Base-by-base conservation (phyloP, 2,113 vertebrate genomes). In the Pachypanchax playfairii region DNA sequence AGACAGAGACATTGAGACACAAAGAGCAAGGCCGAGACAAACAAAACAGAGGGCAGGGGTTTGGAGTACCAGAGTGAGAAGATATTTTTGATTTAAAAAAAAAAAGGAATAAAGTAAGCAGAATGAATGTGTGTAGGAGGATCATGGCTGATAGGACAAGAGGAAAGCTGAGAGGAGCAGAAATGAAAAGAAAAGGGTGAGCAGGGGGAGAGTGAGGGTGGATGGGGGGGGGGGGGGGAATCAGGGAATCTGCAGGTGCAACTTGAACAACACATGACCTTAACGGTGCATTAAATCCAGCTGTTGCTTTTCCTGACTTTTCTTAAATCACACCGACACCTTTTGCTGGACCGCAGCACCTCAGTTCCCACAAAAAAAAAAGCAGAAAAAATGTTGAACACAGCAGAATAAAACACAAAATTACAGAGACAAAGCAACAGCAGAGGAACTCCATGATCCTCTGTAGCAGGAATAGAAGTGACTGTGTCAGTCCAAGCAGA, bases 231-330 rank as follows among this genome's bases (percentile, higher is more conserved):
- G 56, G 50, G 52, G 73, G 63, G 64, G 67, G 66, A 68, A 76
- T 61, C 58, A 36, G 55, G 65, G 65, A 55, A 62, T 78, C 83
- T 90, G 88, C 91, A 92, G 90, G 90, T 93, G 91, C 87, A 90
- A 84, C 43, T 75, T 87, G 85, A 89, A 88, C 84, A 90, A 85
- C 75, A 78, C 44, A 22, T 88, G 79, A 88, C 88, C 89, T 91
- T 84, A 88, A 86, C 77, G 83, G 77, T 87, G 84, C 81, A 87
- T 90, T 90, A 87, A 89, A 91, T 89, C 88, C 90, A 93, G 91
- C 90, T 91, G 90, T 85, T 91, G 79, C 86, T 88, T 84, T 71
- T 82, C 77, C 73, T 75, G 80, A 85, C 73, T 83, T 84, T 75
- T 73, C 59, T 68, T 58, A 73, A 78, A 85, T 69, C 70, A 72